phyloP scores from a whole-genome alignment of 2,888 invertebrate genomes.

The Gymnosoma rotundatum region DNA sequence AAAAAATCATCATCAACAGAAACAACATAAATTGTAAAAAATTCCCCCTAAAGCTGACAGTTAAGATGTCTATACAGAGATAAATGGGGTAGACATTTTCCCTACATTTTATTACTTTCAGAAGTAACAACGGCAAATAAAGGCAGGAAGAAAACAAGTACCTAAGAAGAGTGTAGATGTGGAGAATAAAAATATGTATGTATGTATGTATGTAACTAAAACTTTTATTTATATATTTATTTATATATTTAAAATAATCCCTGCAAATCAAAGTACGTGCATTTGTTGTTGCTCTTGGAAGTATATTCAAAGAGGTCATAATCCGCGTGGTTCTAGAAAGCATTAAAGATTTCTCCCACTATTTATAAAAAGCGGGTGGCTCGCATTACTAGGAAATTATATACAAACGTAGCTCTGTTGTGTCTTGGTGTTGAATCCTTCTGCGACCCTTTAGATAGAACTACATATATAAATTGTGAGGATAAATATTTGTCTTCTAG shows the following conservation, averaged over 20 bases:
- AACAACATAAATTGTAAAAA: conserved; percentile 25
- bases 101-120: background rate
- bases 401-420: too few relatives aligned
- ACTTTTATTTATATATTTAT: background rate
- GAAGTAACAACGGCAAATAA: background rate
- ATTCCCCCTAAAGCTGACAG: conserved; percentile 48
- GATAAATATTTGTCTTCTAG: too few relatives aligned
- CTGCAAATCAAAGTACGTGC: background rate
- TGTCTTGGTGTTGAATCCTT: too few relatives aligned
- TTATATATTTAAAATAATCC: background rate
- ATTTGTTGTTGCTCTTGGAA: too few relatives aligned
- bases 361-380: too few relatives aligned
- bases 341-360: too few relatives aligned
- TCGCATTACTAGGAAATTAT: too few relatives aligned
- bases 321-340: too few relatives aligned
- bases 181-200: background rate
- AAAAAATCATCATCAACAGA: background rate
- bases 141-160: conserved; percentile 9
- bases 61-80: conserved; percentile 48
- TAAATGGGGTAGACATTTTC: conserved; percentile 32
- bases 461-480: too few relatives aligned
- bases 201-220: background rate
- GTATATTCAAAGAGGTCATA: too few relatives aligned
- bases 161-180: background rate
- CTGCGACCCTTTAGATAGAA: too few relatives aligned